A percentile compares a stretch with the other conserved stretches of the same genome.
Evolutionary conservation across 2,797 vertebrate genomes (phyloP).

Genomic region (Brachymystax lenok): DNA sequence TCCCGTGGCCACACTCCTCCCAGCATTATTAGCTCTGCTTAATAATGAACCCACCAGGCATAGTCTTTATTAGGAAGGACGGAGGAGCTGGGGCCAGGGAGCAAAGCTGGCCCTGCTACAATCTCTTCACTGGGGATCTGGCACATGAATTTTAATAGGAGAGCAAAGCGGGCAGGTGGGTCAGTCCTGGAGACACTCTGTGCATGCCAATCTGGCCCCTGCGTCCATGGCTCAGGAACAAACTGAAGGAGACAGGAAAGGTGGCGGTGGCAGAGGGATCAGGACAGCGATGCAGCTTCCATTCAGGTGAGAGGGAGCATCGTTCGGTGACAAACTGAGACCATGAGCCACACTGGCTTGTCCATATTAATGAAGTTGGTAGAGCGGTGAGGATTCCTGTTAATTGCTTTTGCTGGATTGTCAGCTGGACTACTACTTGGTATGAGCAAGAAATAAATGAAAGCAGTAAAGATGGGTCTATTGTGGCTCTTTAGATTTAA

Average conservation of each 20-base stretch:
- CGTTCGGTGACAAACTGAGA: conserved; percentile 36
- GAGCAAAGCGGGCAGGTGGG: conserved; percentile 60
- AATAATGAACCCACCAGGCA: conserved; percentile 75
- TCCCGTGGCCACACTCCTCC: neutral
- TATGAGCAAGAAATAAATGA: neutral
- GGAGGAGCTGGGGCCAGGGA: conserved; percentile 54
- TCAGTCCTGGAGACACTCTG: conserved; percentile 61
- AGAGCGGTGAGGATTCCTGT: neutral
- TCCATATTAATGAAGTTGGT: conserved; percentile 48
- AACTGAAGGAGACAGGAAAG: conserved; percentile 42
- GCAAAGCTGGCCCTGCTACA: conserved; percentile 67
- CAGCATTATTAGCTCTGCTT: conserved; percentile 68
- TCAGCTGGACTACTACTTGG: neutral
- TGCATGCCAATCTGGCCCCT: conserved; percentile 71
- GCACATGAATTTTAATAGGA: conserved; percentile 76
- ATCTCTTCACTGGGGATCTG: conserved; percentile 70
- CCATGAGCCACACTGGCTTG: conserved; percentile 18
- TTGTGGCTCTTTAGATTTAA: conserved; percentile 3
- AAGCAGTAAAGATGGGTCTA: neutral
- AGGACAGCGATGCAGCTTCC: conserved; percentile 55
- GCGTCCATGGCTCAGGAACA: conserved; percentile 55
- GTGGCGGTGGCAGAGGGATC: conserved; percentile 53
- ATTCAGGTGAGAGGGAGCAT: conserved; percentile 55
- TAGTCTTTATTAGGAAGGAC: conserved; percentile 73
- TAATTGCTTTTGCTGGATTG: conserved; percentile 16